These are phyloP conservation scores for Trematocara zebra DNA, from an alignment of 2,113 vertebrate species.

Conservation along the genomic window DNA sequence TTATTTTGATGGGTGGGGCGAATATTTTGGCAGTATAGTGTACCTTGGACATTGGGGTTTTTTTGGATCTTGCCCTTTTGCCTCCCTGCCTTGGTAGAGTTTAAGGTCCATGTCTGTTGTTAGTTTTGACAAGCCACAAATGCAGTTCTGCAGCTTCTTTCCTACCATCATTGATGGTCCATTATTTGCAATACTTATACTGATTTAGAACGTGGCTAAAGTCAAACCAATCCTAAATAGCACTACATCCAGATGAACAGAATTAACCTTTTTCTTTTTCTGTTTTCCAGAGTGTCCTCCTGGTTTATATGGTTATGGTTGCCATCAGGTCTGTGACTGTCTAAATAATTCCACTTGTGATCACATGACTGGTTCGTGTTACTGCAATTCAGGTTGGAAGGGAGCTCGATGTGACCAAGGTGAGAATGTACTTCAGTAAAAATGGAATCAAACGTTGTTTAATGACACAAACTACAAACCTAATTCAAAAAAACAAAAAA, in stretches of 20 bases:
- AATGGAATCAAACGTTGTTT: background rate
- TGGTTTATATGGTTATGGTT: conserved; percentile 90
- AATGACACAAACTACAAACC: background rate
- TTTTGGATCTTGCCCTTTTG: background rate
- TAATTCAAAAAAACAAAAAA: background rate
- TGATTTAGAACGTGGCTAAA: background rate
- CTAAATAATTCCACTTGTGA: conserved; percentile 96
- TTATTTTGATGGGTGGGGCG: background rate
- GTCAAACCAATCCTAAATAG: background rate
- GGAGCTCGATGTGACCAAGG: conserved; percentile 95
- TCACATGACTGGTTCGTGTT: conserved; percentile 94
- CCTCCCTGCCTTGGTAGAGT: background rate
- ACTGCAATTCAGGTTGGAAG: conserved; percentile 96
- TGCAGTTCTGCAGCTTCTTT: background rate
- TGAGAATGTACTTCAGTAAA: conserved; percentile 33
- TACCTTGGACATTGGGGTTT: background rate
- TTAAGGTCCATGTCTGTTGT: background rate
- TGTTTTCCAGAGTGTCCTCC: conserved; percentile 79
- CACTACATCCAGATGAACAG: rapidly evolving
- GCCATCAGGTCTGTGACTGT: conserved; percentile 93
- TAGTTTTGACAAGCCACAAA: background rate
- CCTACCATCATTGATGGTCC: background rate
- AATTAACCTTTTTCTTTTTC: background rate
- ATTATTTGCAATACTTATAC: background rate
- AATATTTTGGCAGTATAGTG: background rate